phyloP scores from a whole-genome alignment of 2,888 invertebrate species.

The Willowsia nigromaculata region DNA sequence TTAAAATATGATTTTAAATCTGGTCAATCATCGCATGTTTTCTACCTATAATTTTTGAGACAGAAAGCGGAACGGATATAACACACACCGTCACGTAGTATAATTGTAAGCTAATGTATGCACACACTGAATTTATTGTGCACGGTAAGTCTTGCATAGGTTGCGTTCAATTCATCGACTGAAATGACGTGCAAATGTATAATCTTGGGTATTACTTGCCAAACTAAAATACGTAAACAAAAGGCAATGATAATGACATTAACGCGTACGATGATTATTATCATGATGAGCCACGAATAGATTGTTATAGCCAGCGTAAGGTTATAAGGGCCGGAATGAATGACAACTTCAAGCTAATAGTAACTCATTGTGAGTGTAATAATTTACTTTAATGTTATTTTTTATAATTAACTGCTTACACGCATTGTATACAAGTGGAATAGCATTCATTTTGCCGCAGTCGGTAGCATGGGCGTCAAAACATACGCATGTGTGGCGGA shows the following conservation, averaged over 20 bases:
- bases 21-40: too few species aligned
- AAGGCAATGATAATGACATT: not conserved
- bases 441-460: too few species aligned
- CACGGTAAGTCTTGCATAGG: not conserved
- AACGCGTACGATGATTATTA: not conserved
- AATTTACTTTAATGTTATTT: not conserved
- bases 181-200: too few species aligned
- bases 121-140: not conserved
- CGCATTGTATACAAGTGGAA: too few species aligned
- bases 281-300: not conserved
- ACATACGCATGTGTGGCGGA: not conserved
- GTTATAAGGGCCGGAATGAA: conserved; percentile 62
- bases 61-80: conserved; percentile 58
- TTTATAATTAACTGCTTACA: not conserved
- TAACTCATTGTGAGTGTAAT: not conserved
- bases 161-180: too few species aligned
- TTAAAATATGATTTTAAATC: too few species aligned
- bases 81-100: too few species aligned
- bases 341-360: not conserved
- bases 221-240: too few species aligned
- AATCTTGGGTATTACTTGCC: too few species aligned
- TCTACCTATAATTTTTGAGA: not conserved
- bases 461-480: not conserved
- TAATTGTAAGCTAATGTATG: not conserved
- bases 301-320: conserved; percentile 8